A percentile compares a stretch with the other conserved stretches of the same genome.
Evolutionary conservation across 2,113 vertebrate species (phyloP).

Genomic region (Mobula birostris): DNA sequence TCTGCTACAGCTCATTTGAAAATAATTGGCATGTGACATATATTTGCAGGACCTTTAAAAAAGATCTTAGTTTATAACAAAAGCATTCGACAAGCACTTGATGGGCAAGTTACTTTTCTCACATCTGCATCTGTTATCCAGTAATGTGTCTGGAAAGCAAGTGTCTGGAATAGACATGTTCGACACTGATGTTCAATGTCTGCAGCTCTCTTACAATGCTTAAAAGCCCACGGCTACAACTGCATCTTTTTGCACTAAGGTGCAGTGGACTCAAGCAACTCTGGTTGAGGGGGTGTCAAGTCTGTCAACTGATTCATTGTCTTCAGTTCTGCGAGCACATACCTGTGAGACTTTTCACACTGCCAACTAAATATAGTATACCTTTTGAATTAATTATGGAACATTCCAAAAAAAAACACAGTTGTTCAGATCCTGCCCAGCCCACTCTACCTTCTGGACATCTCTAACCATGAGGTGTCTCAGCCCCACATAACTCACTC

Average conservation of each 20-base stretch:
- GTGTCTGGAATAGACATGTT: background rate
- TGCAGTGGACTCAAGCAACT: background rate
- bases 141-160: background rate
- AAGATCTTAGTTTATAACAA: background rate
- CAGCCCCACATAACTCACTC: no score
- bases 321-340: background rate
- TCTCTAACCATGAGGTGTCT: no score
- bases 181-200: background rate
- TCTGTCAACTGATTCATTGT: no score
- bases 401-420: no score
- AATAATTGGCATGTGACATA: background rate
- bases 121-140: background rate
- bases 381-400: background rate
- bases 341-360: background rate
- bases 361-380: background rate
- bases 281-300: background rate
- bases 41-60: background rate
- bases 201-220: background rate
- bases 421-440: no score
- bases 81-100: background rate
- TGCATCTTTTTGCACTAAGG: background rate
- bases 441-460: no score
- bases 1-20: background rate
- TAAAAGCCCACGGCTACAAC: background rate
- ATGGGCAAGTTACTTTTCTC: background rate